Base-by-base conservation (phyloP, 2,888 invertebrate species). In the Drosophila putrida region DNA sequence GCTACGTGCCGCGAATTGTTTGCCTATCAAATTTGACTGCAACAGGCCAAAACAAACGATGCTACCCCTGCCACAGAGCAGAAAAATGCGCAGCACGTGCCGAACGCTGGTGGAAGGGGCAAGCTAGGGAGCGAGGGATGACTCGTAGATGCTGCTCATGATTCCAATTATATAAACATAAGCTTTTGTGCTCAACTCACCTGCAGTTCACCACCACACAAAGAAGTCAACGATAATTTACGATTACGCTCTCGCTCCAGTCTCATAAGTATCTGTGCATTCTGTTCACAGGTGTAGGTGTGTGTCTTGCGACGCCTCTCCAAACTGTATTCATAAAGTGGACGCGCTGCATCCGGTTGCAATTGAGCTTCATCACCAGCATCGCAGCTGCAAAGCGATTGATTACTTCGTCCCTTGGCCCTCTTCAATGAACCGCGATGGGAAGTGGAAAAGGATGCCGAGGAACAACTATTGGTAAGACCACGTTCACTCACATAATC, bases 281-380 rank as follows among this genome's bases (percentile, higher is more conserved):
- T 93, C 77, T 93, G 93, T 77, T 93, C 93, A 85, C 93, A 93
- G 62, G 91, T 93, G 82, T 93, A 93, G 36, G 93, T 93, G 83
- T 93, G 93, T 57, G 93, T 90, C 77, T 91, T 92, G 61, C 90
- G 91, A 39, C 91, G 91, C 10, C 92, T 88, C 88, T 94, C 94
- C 83, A 94, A 83, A 76, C 93, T 93, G 79, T 92, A 93, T 75
- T 93, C 93, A 76, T 91, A 92, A 13, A 92, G 75, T 41, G 93
- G 93, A 50, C 92, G 85, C 13, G 91, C 83, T 5, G 92, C 91
- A 85, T 92, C 90, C 63, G 91, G 92, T 72, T 91, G 90, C 44
- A 92, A 84, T 76, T 92, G 91, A 11, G 91, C 91, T 65, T 92
- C 92, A 4, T 89, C 91, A 49, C 92, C 92, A 35, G 90, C 92